phyloP scores from a whole-genome alignment of 1,140 invertebrate species.

The Mylabris phalerata region DNA sequence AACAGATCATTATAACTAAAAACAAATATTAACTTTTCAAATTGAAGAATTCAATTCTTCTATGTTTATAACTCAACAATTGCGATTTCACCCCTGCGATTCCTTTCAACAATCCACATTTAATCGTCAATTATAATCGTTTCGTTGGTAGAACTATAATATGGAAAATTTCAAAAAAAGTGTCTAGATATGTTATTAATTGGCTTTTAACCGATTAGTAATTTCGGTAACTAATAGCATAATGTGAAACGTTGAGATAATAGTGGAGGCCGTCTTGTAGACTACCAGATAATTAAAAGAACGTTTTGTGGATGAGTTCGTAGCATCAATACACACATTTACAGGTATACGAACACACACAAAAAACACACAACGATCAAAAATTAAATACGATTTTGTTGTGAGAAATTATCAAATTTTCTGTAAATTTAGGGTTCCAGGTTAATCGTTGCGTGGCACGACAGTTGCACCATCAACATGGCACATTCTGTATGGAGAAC shows the following conservation, averaged over 20 bases:
- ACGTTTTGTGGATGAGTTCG: conserved; percentile 13
- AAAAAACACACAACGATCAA: not conserved
- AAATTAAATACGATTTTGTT: conserved; percentile 18
- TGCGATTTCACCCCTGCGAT: too few relatives aligned
- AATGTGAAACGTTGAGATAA: conserved; percentile 6
- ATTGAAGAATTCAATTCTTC: conserved; percentile 10
- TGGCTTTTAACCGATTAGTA: too few relatives aligned
- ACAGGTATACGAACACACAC: too few relatives aligned
- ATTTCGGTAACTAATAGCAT: too few relatives aligned
- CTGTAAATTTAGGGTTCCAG: conserved; percentile 15
- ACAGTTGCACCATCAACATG: conserved; percentile 15
- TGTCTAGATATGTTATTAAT: too few relatives aligned
- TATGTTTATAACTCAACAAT: too few relatives aligned
- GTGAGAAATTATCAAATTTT: conserved; percentile 16
- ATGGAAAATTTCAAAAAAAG: too few relatives aligned
- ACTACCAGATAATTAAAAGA: conserved; percentile 16
- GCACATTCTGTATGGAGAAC: conserved; percentile 8
- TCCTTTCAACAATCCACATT: too few relatives aligned
- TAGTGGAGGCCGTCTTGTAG: conserved; percentile 9
- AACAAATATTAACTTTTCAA: conserved; percentile 16
- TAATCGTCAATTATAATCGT: too few relatives aligned
- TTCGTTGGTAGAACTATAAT: too few relatives aligned
- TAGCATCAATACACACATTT: conserved; percentile 4
- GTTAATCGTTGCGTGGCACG: conserved; percentile 15
- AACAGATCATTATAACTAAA: conserved; percentile 13